Conservation (phyloP, 53 echinoderm and acorn worm genomes). For the Zoroaster sp. region DNA sequence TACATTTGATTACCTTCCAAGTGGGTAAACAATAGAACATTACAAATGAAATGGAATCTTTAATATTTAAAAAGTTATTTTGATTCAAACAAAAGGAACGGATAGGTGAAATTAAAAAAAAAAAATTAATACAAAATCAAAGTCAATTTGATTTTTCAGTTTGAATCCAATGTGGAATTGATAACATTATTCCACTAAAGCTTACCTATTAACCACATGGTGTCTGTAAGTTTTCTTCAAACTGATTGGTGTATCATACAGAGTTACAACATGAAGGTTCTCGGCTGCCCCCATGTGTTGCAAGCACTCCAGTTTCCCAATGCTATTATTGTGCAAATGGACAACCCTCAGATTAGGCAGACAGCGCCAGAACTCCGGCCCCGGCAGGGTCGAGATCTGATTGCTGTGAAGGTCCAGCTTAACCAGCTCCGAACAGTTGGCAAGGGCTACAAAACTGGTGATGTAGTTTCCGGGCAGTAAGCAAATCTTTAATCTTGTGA, state of each 20-base stretch:
- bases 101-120: too few relatives aligned
- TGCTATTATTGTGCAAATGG: slow-evolving; percentile 90
- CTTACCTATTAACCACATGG: slow-evolving; percentile 97
- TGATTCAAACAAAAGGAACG: too few relatives aligned
- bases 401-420: slow-evolving; percentile 90
- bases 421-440: slow-evolving; percentile 67
- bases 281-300: slow-evolving; percentile 74
- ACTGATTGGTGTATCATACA: slow-evolving; percentile 96
- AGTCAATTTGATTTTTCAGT: too few relatives aligned
- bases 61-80: too few relatives aligned
- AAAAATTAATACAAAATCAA: too few relatives aligned
- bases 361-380: slow-evolving; percentile 85
- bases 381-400: slow-evolving; percentile 90
- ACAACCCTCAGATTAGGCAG: slow-evolving; percentile 67
- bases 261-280: slow-evolving; percentile 75
- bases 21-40: too few relatives aligned
- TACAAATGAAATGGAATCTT: too few relatives aligned
- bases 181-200: too few relatives aligned
- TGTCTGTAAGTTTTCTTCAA: slow-evolving; percentile 94
- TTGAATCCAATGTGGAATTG: too few relatives aligned
- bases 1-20: too few relatives aligned
- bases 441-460: slow-evolving; percentile 73
- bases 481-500: slow-evolving; percentile 73
- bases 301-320: slow-evolving; percentile 79
- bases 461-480: slow-evolving; percentile 90